phyloP scores from a whole-genome alignment of 1,140 invertebrate genomes.

The Protaetia brevitarsis region DNA sequence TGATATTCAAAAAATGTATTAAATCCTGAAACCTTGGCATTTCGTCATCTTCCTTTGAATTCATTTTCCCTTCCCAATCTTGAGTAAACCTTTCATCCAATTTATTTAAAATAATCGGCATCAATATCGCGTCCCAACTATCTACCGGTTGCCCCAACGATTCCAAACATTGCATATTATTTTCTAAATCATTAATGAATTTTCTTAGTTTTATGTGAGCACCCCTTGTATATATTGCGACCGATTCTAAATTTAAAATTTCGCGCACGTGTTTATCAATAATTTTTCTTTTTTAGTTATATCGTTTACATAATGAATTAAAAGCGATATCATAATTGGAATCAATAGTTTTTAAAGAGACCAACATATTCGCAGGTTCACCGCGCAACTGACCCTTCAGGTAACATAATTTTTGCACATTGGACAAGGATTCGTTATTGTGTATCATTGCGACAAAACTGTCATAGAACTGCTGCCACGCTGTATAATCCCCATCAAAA shows the following conservation, averaged over 20 bases:
- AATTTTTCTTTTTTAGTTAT: conserved; percentile 26
- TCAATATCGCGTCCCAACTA: conserved; percentile 30
- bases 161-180: conserved; percentile 28
- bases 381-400: neutral
- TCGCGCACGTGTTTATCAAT: conserved; percentile 28
- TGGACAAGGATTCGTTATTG: neutral
- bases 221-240: conserved; percentile 15
- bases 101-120: conserved; percentile 29
- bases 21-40: conserved; percentile 27
- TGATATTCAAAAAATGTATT: conserved; percentile 28
- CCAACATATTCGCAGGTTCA: neutral
- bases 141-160: conserved; percentile 27
- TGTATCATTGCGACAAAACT: conserved; percentile 10
- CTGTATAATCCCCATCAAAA: conserved; percentile 11
- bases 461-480: neutral
- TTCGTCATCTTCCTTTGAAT: neutral
- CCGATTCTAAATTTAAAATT: conserved; percentile 23
- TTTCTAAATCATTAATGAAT: conserved; percentile 27
- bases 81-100: conserved; percentile 25
- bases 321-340: conserved; percentile 28
- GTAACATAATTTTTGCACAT: conserved; percentile 20
- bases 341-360: conserved; percentile 19
- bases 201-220: conserved; percentile 16
- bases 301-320: conserved; percentile 27
- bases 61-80: conserved; percentile 31